Evolutionary conservation across 2,113 vertebrate genomes (phyloP).

Genomic region (Etia nguti): DNA sequence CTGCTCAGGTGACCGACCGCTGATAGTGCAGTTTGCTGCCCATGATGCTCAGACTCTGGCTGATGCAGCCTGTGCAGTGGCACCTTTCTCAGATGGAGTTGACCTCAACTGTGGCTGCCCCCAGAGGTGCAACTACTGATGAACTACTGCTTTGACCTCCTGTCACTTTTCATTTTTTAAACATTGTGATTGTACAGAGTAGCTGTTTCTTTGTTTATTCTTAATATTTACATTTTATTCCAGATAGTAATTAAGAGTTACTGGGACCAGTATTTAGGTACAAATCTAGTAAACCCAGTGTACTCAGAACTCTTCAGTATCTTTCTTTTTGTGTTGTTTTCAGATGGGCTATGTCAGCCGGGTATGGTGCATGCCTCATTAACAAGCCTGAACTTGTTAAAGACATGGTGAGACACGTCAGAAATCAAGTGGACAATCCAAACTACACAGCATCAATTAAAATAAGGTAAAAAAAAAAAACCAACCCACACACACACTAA

Average conservation of each 20-base stretch:
- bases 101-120: slow-evolving; percentile 98
- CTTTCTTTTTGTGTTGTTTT: neutral
- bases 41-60: slow-evolving; percentile 87
- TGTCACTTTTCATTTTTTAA: neutral
- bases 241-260: neutral
- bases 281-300: neutral
- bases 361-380: slow-evolving; percentile 94
- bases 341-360: slow-evolving; percentile 93
- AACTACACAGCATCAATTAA: slow-evolving; percentile 90
- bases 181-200: neutral
- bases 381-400: slow-evolving; percentile 89
- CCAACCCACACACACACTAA: accelerated
- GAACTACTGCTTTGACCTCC: neutral
- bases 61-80: slow-evolving; percentile 83
- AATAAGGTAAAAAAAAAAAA: slow-evolving; percentile 79
- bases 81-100: slow-evolving; percentile 89
- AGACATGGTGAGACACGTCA: slow-evolving; percentile 91
- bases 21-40: slow-evolving; percentile 96
- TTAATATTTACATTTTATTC: neutral
- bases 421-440: slow-evolving; percentile 84
- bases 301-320: neutral
- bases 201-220: neutral
- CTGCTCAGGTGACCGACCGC: slow-evolving; percentile 83
- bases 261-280: neutral
- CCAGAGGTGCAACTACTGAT: slow-evolving; percentile 75